Evolutionary conservation across 2,888 invertebrate species (phyloP).

Genomic region (Aspidiotus rigidus): DNA sequence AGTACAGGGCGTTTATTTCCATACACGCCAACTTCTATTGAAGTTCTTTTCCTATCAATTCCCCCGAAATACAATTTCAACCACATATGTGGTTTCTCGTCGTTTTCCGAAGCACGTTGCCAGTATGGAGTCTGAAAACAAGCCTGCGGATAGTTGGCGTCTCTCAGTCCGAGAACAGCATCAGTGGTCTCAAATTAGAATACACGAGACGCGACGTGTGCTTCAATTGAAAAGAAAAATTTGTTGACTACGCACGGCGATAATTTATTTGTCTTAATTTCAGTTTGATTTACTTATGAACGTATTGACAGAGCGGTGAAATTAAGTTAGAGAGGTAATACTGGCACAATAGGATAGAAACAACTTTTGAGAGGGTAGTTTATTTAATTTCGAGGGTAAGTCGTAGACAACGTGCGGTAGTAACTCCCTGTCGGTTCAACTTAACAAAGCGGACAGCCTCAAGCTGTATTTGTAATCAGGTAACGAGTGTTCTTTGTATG

Average conservation of each 20-base stretch:
- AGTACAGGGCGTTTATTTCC: too few species aligned
- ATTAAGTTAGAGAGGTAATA: slow-evolving; percentile 2
- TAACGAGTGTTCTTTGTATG: slow-evolving; percentile 11
- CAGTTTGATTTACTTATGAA: slow-evolving; percentile 26
- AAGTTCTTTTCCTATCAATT: too few species aligned
- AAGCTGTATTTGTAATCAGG: slow-evolving; percentile 29
- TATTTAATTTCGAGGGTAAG: slow-evolving; percentile 28
- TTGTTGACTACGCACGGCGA: too few species aligned
- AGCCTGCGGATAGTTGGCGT: too few species aligned
- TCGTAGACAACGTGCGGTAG: slow-evolving; percentile 26
- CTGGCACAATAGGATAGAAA: slow-evolving; percentile 12
- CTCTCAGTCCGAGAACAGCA: too few species aligned
- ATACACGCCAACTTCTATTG: too few species aligned
- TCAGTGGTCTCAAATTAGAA: too few species aligned
- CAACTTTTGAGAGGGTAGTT: slow-evolving; percentile 22
- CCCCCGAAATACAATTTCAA: too few species aligned
- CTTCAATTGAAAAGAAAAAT: not conserved
- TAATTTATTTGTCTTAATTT: slow-evolving; percentile 20
- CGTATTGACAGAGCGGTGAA: slow-evolving; percentile 17
- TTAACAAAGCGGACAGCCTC: slow-evolving; percentile 28
- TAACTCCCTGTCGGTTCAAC: slow-evolving; percentile 29
- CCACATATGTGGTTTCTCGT: too few species aligned
- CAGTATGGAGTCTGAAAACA: too few species aligned
- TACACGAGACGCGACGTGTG: too few species aligned
- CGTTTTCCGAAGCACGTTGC: too few species aligned